Evolutionary conservation across 1,140 invertebrate genomes (phyloP).

Genomic region (Olivierus martensii): DNA sequence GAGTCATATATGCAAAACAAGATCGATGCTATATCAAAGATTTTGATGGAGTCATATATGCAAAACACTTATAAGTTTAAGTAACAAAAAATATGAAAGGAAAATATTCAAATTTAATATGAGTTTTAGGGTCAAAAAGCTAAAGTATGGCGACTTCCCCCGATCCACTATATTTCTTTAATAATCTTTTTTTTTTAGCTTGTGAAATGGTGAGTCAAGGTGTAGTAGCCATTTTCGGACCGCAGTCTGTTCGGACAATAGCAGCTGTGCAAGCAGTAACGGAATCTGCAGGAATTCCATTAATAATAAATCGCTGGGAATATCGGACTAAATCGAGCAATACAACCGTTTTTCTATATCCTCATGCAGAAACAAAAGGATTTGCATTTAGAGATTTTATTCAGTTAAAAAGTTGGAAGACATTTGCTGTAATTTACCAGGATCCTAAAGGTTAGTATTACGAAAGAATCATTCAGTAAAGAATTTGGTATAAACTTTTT

Average conservation of each 20-base stretch:
- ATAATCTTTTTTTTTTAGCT: constrained; percentile 40
- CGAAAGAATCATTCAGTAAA: too few species aligned
- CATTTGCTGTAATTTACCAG: constrained; percentile 89
- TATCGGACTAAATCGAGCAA: constrained; percentile 69
- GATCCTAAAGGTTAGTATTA: constrained; percentile 55
- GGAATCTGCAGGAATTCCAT: constrained; percentile 89
- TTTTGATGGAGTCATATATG: too few species aligned
- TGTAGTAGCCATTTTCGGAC: constrained; percentile 86
- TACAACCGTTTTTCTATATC: constrained; percentile 85
- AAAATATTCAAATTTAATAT: too few species aligned
- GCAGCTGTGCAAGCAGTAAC: constrained; percentile 93
- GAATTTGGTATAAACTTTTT: too few species aligned
- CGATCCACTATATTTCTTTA: too few species aligned
- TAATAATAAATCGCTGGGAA: constrained; percentile 88
- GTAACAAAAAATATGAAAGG: too few species aligned
- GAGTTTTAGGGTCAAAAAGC: too few species aligned
- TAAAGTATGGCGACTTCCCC: too few species aligned
- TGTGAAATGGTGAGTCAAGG: constrained; percentile 72
- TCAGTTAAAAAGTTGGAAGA: constrained; percentile 77
- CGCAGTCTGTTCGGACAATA: constrained; percentile 73
- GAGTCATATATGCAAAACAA: too few species aligned
- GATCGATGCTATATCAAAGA: too few species aligned
- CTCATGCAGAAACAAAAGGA: constrained; percentile 74
- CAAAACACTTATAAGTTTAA: too few species aligned
- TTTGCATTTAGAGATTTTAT: constrained; percentile 82